Evolutionary conservation across 2,113 vertebrate species (phyloP), one percentile per base, ranked within the genome.

Genomic region (Anser cygnoides): DNA sequence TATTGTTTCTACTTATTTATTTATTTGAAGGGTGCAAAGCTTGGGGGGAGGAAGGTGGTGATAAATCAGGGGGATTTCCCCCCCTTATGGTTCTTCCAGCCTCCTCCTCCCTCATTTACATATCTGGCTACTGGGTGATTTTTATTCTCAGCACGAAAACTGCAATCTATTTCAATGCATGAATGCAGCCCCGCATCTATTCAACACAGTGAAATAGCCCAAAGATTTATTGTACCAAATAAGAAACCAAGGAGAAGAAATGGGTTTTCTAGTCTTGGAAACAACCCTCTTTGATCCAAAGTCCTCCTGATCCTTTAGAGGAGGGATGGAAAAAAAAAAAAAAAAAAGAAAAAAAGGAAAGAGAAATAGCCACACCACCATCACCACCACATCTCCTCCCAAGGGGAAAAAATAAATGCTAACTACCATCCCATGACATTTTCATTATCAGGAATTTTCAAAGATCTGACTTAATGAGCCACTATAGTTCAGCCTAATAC

Each of bases 71-170:
- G 55, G 87, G 59, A 70, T 68, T 83, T 49, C 50, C 35, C 79
- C 46, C 23, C 80, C 22, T 20, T 54, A 28, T 15, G 58, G 41
- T 87, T 82, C 90, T 89, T 80, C 43, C 72, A 88, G 77, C 66
- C 71, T 82, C 35, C 78, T 95, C 95, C 90, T 70, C 76, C 93
- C 66, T 87, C 92, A 95, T 97, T 89, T 96, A 92, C 90, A 92
- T 94, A 89, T 89, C 81, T 93, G 83, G 86, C 92, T 95, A 21
- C 81, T 91, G 41, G 84, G 96, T 91, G 91, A 95, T 97, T 94
- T 96, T 96, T 93, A 96, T 97, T 95, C 95, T 90, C 95, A 92
- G 93, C 98, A 97, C 97, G 93, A 94, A 97, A 97, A 96, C 96
- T 93, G 97, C 97, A 96, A 97, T 85, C 95, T 92, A 96, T 98